phyloP scores from a whole-genome alignment of 2,797 vertebrate species.

The Numenius phaeopus region DNA sequence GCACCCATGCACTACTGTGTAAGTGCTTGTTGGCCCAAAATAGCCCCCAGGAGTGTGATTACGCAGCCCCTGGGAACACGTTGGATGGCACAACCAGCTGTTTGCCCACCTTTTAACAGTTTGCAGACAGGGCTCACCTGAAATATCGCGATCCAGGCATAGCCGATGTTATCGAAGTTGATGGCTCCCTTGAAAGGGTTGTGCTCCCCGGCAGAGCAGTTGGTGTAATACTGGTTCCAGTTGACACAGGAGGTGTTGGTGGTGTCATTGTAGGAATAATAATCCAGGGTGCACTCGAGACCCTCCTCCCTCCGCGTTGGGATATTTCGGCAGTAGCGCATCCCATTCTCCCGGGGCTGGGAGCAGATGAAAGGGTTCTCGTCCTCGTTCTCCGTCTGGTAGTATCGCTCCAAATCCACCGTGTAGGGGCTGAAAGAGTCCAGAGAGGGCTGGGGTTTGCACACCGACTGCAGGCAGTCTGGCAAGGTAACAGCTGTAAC shows the following conservation, averaged over 20 bases:
- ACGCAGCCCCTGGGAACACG: neutral
- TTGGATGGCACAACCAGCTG: fast-evolving
- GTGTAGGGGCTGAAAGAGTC: conserved; percentile 83
- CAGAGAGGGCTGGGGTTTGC: neutral
- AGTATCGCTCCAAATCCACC: conserved; percentile 87
- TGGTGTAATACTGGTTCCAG: conserved; percentile 98
- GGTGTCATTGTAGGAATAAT: conserved; percentile 91
- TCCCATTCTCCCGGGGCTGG: conserved; percentile 90
- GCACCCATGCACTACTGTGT: fast-evolving
- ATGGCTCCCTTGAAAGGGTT: conserved; percentile 98
- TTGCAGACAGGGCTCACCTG: conserved; percentile 82
- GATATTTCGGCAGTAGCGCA: conserved; percentile 90
- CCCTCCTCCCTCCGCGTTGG: conserved; percentile 88
- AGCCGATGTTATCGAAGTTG: conserved; percentile 99
- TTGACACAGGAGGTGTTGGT: conserved; percentile 96
- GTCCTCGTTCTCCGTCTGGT: conserved; percentile 94
- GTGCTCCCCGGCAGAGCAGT: conserved; percentile 89
- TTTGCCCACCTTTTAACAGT: neutral
- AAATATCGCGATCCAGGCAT: conserved; percentile 98
- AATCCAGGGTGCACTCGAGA: conserved; percentile 89
- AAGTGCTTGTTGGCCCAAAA: neutral
- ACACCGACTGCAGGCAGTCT: neutral
- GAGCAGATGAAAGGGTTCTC: conserved; percentile 99
- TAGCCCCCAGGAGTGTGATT: neutral
- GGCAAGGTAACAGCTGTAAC: neutral